Base-by-base conservation (phyloP, 1,140 invertebrate genomes). In the Ostrea edulis region DNA sequence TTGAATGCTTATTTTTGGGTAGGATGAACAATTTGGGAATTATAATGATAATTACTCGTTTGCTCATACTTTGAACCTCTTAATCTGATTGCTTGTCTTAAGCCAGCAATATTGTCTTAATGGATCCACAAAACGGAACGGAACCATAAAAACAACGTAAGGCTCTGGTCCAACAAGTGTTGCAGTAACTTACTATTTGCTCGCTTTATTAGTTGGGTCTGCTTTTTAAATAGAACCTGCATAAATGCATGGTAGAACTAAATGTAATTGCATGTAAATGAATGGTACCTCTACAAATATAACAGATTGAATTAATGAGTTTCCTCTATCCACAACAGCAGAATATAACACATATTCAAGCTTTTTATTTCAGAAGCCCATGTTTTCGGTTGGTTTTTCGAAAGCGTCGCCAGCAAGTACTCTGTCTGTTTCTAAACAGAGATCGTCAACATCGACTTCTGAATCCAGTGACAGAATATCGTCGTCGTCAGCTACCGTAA, bases 221-320 rank as follows among this genome's bases (percentile, higher is more conserved):
- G 82, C 82, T 83, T 83, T 22, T 52, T 83, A 12, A 83, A 83
- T 83, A 22, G 82, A 53, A 54, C 44, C 51, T 83, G 82, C 52
- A 52, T 83, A 51, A 35, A 83, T 83, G 25, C 44, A 35, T 77
- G 25, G 68, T 77, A 77, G 68, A 77, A 77, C 68, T 77, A 12
- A 77, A 77, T 77, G 68, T 77, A 29, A 77, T 4, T 77, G 68
- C 68, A 77, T 77, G 68, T 29, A 77, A 77, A 25, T 77, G 25
- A 25, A 77, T 35, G 12, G 12, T 22, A 14, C 25, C 2, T 29
- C 22, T 29, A 14, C 35, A 29, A 29, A 29, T 14, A 35, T 54
- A 83, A 44, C 52, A 25, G 14, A 53, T 83, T 83, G 82, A 44
- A 83, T 14, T 17, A 14, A 22, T 22, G 17, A 52, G n/a, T 35